A percentile compares a stretch with the other conserved stretches of the same genome.
Evolutionary conservation across 2,113 vertebrate species (phyloP).

Genomic region (Ovis canadensis): DNA sequence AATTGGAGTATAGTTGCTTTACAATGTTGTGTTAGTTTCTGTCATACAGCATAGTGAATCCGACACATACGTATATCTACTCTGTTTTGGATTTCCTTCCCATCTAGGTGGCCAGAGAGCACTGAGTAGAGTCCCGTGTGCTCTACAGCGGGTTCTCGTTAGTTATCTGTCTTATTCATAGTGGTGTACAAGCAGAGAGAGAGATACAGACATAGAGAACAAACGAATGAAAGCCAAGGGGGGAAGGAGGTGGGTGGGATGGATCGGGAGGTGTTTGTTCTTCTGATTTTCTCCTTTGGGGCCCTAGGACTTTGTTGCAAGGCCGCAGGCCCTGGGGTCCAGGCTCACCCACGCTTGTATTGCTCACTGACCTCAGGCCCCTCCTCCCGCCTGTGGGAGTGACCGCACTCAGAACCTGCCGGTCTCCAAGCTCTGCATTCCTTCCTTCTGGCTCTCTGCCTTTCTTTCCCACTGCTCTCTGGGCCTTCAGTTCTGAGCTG

Average conservation of each 20-base stretch:
- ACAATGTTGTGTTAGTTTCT: not conserved
- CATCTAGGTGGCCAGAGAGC: not conserved
- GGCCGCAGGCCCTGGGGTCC: accelerated
- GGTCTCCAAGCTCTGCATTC: accelerated
- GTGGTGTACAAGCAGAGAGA: not conserved
- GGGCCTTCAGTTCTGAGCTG: not conserved
- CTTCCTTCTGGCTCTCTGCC: not conserved
- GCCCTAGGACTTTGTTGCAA: not conserved
- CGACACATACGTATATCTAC: not conserved
- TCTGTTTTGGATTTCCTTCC: not conserved
- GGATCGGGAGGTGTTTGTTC: not conserved
- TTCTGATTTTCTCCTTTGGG: not conserved
- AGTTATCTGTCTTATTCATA: not conserved
- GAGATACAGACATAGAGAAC: not conserved
- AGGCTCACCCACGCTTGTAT: not conserved
- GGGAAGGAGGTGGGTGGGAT: not conserved
- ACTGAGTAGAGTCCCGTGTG: not conserved
- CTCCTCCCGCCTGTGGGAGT: not conserved
- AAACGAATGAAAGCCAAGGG: accelerated
- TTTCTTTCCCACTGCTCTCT: not conserved
- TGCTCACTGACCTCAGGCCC: not conserved
- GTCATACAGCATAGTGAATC: not conserved
- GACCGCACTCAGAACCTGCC: not conserved
- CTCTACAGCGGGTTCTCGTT: not conserved
- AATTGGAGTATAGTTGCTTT: not conserved